phyloP scores from a whole-genome alignment of 23 tunicate genomes.

The Diplosoma virens region DNA sequence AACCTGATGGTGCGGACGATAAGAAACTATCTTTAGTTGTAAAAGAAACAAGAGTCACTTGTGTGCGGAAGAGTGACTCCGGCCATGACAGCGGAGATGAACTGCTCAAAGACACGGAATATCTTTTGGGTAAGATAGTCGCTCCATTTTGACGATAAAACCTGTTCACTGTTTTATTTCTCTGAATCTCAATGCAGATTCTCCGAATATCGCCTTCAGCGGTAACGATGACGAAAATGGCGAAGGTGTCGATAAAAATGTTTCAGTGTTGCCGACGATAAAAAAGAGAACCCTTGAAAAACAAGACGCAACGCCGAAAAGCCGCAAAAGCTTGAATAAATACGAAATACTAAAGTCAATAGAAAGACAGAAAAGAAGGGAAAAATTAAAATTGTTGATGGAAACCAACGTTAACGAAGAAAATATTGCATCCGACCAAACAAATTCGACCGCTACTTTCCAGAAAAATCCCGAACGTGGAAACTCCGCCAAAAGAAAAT shows the following conservation, averaged over 20 bases:
- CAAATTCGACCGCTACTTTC: no score
- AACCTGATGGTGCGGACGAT: background rate
- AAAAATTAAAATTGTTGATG: background rate
- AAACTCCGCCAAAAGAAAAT: no score
- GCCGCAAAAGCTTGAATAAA: background rate
- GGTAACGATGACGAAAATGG: background rate
- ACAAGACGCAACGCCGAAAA: no score
- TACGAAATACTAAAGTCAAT: background rate
- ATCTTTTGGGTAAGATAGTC: conserved; percentile 5
- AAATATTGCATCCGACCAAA: no score
- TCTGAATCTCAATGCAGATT: background rate
- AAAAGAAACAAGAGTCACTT: background rate
- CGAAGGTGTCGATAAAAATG: background rate
- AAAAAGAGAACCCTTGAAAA: background rate
- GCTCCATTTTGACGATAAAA: background rate
- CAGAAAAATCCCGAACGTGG: no score
- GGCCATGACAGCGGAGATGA: conserved; percentile 15
- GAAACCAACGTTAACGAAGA: background rate
- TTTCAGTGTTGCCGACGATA: background rate
- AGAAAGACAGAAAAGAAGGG: background rate
- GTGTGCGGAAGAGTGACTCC: background rate
- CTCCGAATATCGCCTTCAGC: background rate
- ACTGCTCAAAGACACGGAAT: conserved; percentile 10
- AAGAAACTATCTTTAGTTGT: background rate
- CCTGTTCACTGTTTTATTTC: background rate